phyloP scores from a whole-genome alignment of 1,140 invertebrate genomes.

The Aleiodes sp. region DNA sequence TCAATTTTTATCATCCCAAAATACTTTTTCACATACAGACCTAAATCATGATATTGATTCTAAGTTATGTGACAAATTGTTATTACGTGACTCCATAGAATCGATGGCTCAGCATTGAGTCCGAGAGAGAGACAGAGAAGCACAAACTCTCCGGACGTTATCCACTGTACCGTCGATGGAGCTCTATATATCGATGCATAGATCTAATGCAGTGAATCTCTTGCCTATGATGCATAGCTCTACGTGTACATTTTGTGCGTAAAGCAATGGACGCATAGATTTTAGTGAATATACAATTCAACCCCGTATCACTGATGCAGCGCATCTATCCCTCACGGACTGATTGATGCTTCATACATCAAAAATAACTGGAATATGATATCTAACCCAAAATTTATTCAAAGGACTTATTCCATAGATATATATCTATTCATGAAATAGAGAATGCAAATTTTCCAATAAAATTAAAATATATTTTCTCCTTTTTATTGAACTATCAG shows the following conservation, averaged over 20 bases:
- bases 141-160: slow-evolving; percentile 22
- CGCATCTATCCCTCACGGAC: background rate
- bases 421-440: no score
- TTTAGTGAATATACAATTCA: background rate
- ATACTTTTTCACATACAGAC: background rate
- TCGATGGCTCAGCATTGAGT: slow-evolving; percentile 31
- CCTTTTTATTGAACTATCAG: no score
- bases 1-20: background rate
- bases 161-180: slow-evolving; percentile 24
- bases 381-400: no score
- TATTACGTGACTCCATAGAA: slow-evolving; percentile 30
- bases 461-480: no score
- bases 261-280: background rate
- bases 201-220: slow-evolving; percentile 3
- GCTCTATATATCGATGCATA: slow-evolving; percentile 26
- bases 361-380: no score
- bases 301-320: background rate
- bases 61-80: slow-evolving; percentile 28
- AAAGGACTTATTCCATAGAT: no score
- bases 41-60: background rate
- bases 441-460: no score
- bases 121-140: slow-evolving; percentile 15
- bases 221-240: slow-evolving; percentile 17
- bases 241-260: slow-evolving; percentile 12
- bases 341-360: no score